Percentiles rank a stretch among this genome's conserved stretches.
phyloP scores from a whole-genome alignment of 2,888 invertebrate genomes.

The Trachelus stipa region DNA sequence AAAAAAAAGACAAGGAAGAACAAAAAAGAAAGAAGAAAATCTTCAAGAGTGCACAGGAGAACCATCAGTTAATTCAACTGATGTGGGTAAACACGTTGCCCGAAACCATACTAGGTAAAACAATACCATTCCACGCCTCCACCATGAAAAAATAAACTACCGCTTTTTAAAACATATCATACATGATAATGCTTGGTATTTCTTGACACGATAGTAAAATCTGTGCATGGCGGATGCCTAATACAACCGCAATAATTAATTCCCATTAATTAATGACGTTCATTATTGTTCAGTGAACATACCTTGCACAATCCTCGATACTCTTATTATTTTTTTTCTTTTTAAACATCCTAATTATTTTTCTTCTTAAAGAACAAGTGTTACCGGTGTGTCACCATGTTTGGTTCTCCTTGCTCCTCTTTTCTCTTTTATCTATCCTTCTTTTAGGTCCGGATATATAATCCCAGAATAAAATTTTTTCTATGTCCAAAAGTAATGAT shows the following conservation, averaged over 20 bases:
- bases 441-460: not conserved
- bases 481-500: not conserved
- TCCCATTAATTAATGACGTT: not conserved
- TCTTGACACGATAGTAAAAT: not conserved
- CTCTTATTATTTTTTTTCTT: not conserved
- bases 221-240: not conserved
- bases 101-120: not conserved
- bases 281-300: not conserved
- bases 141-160: slow-evolving; percentile 42
- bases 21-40: not conserved
- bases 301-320: not conserved
- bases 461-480: not conserved
- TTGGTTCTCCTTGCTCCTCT: not conserved
- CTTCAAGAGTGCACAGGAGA: not conserved
- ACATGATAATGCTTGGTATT: slow-evolving; percentile 34
- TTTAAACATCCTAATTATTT: not conserved
- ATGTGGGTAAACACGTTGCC: not conserved
- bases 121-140: slow-evolving; percentile 4
- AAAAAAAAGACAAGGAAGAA: not conserved
- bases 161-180: slow-evolving; percentile 33
- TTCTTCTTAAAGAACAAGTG: not conserved
- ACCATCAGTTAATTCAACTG: not conserved
- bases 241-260: not conserved
- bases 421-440: not conserved
- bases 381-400: not conserved